A percentile compares a stretch with the other conserved stretches of the same genome.
These are phyloP conservation scores for Caenorhabditis imperialis DNA, from an alignment of 2,888 invertebrate genomes.

Conservation along the genomic window DNA sequence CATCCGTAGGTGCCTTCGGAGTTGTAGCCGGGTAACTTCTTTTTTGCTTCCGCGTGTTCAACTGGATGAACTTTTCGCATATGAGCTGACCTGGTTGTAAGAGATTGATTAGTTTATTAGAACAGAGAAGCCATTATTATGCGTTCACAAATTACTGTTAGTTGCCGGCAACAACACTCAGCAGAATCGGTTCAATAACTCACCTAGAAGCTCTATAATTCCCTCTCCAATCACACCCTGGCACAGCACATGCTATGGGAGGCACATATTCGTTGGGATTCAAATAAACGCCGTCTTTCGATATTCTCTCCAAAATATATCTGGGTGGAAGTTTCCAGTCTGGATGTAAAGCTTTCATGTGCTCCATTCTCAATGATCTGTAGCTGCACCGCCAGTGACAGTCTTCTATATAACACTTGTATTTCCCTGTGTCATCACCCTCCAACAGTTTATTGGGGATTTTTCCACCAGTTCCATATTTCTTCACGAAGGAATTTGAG, in stretches of 20 bases:
- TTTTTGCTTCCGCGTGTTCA: constrained; percentile 40
- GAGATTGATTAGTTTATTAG: too few relatives aligned
- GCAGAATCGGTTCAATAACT: neutral
- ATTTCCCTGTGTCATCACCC: constrained; percentile 58
- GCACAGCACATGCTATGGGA: constrained; percentile 51
- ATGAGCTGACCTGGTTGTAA: constrained; percentile 54
- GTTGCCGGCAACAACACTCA: neutral
- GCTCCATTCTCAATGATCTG: constrained; percentile 61
- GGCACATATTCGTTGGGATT: constrained; percentile 39
- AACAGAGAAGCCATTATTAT: too few relatives aligned
- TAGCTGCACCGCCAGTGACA: constrained; percentile 61
- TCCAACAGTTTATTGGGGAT: neutral
- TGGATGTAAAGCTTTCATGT: constrained; percentile 62
- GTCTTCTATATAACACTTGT: constrained; percentile 59
- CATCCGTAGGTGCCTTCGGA: constrained; percentile 59
- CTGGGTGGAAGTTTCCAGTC: constrained; percentile 58
- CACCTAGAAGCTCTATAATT: constrained; percentile 41
- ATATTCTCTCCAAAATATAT: constrained; percentile 54
- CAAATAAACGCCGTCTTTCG: constrained; percentile 50
- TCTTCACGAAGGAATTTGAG: too few relatives aligned
- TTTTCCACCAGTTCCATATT: constrained; percentile 1
- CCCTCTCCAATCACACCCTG: constrained; percentile 64
- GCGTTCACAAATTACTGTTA: too few relatives aligned
- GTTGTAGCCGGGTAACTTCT: constrained; percentile 47
- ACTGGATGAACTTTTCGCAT: constrained; percentile 56